phyloP scores from a whole-genome alignment of 2,888 invertebrate species.

The Melanargia galathea region DNA sequence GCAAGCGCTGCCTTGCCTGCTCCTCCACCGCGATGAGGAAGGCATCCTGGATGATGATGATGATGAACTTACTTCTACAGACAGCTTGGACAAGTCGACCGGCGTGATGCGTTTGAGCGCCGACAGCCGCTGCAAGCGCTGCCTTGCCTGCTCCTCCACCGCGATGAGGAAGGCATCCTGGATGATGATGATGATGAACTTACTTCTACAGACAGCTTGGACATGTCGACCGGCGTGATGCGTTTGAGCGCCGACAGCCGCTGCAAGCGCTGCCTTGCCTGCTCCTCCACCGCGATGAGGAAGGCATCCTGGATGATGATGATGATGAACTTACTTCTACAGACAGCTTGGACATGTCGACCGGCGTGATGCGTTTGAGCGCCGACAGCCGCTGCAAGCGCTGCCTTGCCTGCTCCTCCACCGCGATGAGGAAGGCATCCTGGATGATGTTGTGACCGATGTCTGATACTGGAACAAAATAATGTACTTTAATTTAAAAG shows the following conservation, averaged over 20 bases:
- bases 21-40: conserved; percentile 99
- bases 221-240: conserved; percentile 96
- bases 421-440: conserved; percentile 99
- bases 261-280: conserved; percentile 95
- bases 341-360: conserved; percentile 95
- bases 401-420: conserved; percentile 97
- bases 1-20: conserved; percentile 95
- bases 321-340: conserved; percentile 87
- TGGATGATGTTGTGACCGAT: conserved; percentile 76
- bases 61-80: conserved; percentile 89
- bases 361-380: conserved; percentile 95
- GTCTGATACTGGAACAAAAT: conserved; percentile 84
- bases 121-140: conserved; percentile 95
- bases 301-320: conserved; percentile 91
- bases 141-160: conserved; percentile 96
- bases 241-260: conserved; percentile 95
- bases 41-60: conserved; percentile 96
- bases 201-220: conserved; percentile 93
- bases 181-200: conserved; percentile 88
- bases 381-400: conserved; percentile 95
- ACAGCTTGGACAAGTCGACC: conserved; percentile 95
- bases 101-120: conserved; percentile 96
- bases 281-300: conserved; percentile 98
- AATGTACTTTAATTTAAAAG: not conserved
- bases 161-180: conserved; percentile 99